phyloP scores from a whole-genome alignment of 2,797 vertebrate species.

The Enteromius fasciolatus region DNA sequence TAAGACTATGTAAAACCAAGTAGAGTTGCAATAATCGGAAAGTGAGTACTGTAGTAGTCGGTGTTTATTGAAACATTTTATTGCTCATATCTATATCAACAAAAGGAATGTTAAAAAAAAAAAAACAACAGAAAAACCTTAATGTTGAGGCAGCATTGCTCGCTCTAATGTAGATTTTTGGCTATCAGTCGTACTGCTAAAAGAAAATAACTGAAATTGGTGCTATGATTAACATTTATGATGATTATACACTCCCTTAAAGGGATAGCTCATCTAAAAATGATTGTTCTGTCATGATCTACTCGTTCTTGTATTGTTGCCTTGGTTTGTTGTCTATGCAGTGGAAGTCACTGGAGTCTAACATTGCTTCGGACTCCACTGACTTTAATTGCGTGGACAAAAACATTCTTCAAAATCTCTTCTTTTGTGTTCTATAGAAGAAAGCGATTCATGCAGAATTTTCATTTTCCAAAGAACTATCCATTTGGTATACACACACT shows the following conservation, averaged over 20 bases:
- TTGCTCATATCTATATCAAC: constrained; percentile 60
- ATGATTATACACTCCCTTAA: constrained; percentile 18
- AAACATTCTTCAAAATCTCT: not conserved
- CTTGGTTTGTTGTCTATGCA: not conserved
- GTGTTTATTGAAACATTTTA: constrained; percentile 55
- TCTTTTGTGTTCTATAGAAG: constrained; percentile 12
- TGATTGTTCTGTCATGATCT: constrained; percentile 4
- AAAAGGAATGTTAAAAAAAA: constrained; percentile 62
- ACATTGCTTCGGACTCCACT: not conserved
- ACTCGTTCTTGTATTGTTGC: not conserved
- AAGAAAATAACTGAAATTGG: constrained; percentile 65
- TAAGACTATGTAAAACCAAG: constrained; percentile 70
- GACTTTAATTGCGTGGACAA: not conserved
- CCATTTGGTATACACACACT: constrained; percentile 30
- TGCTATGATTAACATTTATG: constrained; percentile 71
- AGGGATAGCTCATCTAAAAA: constrained; percentile 9
- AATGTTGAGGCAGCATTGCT: constrained; percentile 30
- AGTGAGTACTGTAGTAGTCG: constrained; percentile 70
- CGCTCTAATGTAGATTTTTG: constrained; percentile 29
- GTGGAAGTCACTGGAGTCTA: not conserved
- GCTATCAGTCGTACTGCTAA: constrained; percentile 24
- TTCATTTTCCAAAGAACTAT: not conserved
- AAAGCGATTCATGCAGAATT: not conserved
- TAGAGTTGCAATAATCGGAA: constrained; percentile 77
- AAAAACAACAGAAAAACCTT: constrained; percentile 38